Base-by-base conservation (phyloP, 2,888 invertebrate genomes). In the Stenichneumon culpator region DNA sequence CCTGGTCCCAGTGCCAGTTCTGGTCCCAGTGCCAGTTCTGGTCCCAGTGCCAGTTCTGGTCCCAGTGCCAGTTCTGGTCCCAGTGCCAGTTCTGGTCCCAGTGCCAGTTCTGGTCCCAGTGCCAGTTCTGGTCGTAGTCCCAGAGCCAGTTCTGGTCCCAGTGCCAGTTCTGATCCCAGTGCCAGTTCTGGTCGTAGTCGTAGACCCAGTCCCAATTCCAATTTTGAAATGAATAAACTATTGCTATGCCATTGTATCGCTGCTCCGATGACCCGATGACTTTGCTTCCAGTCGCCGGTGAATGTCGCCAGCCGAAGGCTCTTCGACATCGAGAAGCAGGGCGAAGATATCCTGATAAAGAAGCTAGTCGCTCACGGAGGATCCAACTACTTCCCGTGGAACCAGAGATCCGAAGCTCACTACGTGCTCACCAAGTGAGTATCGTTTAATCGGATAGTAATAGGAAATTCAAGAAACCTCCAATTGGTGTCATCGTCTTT, bases 391-490 rank as follows among this genome's bases (percentile, higher is more conserved):
- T 86, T 91, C 22, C 92, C 93, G 16, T 94, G 93, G 89, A 90
- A 91, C 65, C 91, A 90, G 2, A 88, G 86, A 80, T 92, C 90
- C 28, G 94, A 94, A 54, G 91, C 92, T 74, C 93, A 94, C 69
- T 93, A 93, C 65, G 87, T 94, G 25, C 87, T 91, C 79, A 93
- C 93, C 6, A 94, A 94, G 93, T 93, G 89, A 86, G 88, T 88
- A 52, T 9, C 19, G 14, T 44, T 14, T 4, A 1, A 14, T 25
- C 11, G 1, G 3, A 16, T 36, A 22, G 0, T 2, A 57, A 2
- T 73, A 3, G 19, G 4, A 22, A 68, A 25, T 14, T 44, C 11
- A 19, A 68, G 28, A 16, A 68, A 44, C 4, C 16, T 70, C 54
- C n/a, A 52, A 60, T 73, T 25, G 69, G 14, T 28, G 22, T 6